These are phyloP conservation scores for Intellagama lesueurii DNA, from an alignment of 2,797 vertebrate genomes.

Conservation along the genomic window DNA sequence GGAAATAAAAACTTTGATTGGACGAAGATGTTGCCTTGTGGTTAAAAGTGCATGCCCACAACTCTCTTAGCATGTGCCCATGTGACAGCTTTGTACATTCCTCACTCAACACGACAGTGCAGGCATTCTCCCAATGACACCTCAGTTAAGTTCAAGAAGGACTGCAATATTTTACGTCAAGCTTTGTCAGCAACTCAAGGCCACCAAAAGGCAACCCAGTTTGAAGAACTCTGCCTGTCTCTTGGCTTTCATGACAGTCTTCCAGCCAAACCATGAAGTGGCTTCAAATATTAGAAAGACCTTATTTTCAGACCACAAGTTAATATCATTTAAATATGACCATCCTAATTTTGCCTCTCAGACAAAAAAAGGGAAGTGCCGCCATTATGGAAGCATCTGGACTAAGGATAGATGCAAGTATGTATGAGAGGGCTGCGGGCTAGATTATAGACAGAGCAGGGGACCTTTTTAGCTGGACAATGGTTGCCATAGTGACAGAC, in stretches of 20 bases:
- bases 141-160: background rate
- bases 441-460: slow-evolving; percentile 11
- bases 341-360: background rate
- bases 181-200: background rate
- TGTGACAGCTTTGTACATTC: background rate
- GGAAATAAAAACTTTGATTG: background rate
- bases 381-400: background rate
- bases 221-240: background rate
- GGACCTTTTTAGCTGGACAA: slow-evolving; percentile 50
- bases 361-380: background rate
- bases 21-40: too few relatives aligned
- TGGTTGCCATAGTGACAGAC: slow-evolving; percentile 71
- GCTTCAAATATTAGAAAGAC: background rate
- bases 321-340: background rate
- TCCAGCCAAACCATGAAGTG: background rate
- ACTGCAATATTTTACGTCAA: background rate
- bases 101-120: background rate
- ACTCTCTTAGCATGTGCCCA: background rate
- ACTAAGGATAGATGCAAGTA: background rate
- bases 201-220: background rate
- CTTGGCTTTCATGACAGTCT: background rate
- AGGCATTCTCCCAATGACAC: background rate
- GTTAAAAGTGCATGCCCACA: background rate
- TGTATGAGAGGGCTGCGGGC: background rate
- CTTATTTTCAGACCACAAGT: background rate